Percentiles rank a stretch among this genome's conserved stretches.
phyloP scores from a whole-genome alignment of 2,888 invertebrate species.

The Dolichopus griseipennis region DNA sequence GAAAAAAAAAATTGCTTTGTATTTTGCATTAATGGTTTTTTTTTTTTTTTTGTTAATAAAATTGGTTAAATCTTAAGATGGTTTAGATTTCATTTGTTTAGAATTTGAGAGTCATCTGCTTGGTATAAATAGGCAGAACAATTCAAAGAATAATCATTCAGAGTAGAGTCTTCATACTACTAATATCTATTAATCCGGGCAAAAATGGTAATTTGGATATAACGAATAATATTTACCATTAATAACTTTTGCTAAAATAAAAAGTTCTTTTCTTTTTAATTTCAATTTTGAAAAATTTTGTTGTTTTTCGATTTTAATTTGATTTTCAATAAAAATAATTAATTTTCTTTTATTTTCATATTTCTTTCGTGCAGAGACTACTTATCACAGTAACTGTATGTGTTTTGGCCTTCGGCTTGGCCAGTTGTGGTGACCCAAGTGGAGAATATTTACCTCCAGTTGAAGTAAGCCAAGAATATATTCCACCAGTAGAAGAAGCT shows the following conservation, averaged over 20 bases:
- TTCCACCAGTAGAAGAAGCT: conserved; percentile 16
- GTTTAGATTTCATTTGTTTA: not conserved
- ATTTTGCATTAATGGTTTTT: conserved; percentile 4
- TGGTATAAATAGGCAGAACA: conserved; percentile 1
- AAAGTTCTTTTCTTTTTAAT: no score
- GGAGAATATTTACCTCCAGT: conserved; percentile 30
- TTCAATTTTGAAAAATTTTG: no score
- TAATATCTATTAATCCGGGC: not conserved
- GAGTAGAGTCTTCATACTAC: not conserved
- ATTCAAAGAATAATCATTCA: not conserved
- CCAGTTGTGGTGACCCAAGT: conserved; percentile 17
- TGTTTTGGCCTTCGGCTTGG: not conserved
- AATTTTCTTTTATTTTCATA: no score
- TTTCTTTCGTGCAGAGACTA: not conserved
- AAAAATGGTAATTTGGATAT: not conserved
- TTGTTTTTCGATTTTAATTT: no score
- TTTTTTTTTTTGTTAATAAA: not conserved
- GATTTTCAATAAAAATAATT: no score
- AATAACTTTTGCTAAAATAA: no score
- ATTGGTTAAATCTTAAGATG: conserved; percentile 4
- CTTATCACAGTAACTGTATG: not conserved
- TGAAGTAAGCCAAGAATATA: not conserved
- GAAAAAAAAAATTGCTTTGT: not conserved
- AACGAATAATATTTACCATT: no score
- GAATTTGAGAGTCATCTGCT: not conserved